These are phyloP conservation scores for Mylabris phalerata DNA, from an alignment of 1,140 invertebrate species.

Conservation along the genomic window DNA sequence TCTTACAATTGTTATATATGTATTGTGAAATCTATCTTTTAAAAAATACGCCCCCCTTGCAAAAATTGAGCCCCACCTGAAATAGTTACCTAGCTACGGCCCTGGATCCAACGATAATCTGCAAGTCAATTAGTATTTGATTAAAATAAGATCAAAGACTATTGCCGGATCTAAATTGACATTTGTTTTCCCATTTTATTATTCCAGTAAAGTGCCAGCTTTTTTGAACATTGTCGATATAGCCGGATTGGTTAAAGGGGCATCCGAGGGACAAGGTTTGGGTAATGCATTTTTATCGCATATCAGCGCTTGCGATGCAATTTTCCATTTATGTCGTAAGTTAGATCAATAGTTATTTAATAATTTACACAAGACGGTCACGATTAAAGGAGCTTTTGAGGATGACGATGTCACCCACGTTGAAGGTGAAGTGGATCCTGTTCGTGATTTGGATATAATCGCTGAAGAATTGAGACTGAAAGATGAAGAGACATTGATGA, in stretches of 20 bases:
- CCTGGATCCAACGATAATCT: too few species aligned
- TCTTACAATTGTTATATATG: too few species aligned
- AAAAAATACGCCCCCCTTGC: too few species aligned
- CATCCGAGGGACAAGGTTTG: conserved; percentile 94
- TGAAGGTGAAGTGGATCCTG: conserved; percentile 96
- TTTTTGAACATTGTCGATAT: conserved; percentile 97
- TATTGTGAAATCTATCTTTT: too few species aligned
- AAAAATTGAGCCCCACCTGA: too few species aligned
- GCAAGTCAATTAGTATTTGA: too few species aligned
- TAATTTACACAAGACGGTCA: too few species aligned
- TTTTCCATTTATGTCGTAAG: conserved; percentile 96
- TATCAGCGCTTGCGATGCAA: conserved; percentile 97
- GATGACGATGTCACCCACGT: conserved; percentile 97
- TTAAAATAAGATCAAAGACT: too few species aligned
- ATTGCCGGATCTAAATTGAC: neutral
- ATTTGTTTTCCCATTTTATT: conserved; percentile 3
- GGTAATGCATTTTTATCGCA: conserved; percentile 98
- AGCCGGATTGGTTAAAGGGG: conserved; percentile 96
- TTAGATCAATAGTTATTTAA: conserved; percentile 31
- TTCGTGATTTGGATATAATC: conserved; percentile 95
- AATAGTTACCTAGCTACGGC: too few species aligned
- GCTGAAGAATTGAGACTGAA: conserved; percentile 91
- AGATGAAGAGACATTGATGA: conserved; percentile 80
- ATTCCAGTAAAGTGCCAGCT: conserved; percentile 88
- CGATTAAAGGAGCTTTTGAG: conserved; percentile 81